Conservation (phyloP, 1,140 invertebrate genomes). For the Diplogasteroides magnus region DNA sequence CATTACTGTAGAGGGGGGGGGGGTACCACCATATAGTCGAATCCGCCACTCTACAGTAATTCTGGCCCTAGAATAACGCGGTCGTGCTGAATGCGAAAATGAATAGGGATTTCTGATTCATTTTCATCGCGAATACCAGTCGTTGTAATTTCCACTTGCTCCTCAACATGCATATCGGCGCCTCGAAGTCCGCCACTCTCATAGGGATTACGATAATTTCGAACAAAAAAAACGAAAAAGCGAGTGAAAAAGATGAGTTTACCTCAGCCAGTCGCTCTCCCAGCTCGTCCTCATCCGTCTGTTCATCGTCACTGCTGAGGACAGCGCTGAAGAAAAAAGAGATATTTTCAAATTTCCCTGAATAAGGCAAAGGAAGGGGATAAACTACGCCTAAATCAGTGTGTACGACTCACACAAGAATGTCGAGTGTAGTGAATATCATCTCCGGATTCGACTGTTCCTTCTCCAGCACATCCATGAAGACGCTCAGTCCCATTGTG, state of each 20-base stretch:
- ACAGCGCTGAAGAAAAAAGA: conserved; percentile 69
- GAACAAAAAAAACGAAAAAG: conserved; percentile 6
- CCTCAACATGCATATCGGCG: too few species aligned
- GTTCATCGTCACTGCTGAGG: conserved; percentile 64
- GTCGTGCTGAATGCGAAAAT: conserved; percentile 84
- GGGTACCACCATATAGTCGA: too few species aligned
- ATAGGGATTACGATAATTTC: too few species aligned
- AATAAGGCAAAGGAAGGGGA: too few species aligned
- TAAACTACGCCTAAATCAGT: too few species aligned
- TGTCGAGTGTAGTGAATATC: conserved; percentile 81
- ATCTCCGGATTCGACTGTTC: conserved; percentile 84
- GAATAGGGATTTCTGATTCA: too few species aligned
- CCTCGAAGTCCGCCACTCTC: too few species aligned
- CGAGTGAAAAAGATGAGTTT: background rate
- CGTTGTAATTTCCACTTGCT: too few species aligned
- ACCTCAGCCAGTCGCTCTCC: conserved; percentile 90
- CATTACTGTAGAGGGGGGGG: too few species aligned
- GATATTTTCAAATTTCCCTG: too few species aligned
- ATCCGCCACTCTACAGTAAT: too few species aligned
- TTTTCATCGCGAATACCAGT: too few species aligned
- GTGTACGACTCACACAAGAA: conserved; percentile 62
- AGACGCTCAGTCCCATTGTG: conserved; percentile 82
- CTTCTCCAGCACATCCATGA: conserved; percentile 66
- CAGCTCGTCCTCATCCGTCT: conserved; percentile 59
- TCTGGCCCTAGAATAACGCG: background rate